These are phyloP conservation scores for Carduelis carduelis DNA, from an alignment of 2,797 vertebrate genomes.

Conservation along the genomic window DNA sequence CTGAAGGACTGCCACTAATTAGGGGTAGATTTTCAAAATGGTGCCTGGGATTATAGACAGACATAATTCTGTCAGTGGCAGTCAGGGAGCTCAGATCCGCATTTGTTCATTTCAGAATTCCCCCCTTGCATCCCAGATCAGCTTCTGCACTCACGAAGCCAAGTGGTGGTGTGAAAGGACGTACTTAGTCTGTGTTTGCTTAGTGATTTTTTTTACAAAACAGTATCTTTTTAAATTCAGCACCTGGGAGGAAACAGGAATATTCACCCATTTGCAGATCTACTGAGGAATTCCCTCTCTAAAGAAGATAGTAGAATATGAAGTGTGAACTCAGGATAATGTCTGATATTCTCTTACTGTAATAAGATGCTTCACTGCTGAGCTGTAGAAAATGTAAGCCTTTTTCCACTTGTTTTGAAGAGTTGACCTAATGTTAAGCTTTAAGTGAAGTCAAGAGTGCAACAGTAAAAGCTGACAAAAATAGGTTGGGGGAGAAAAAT, in stretches of 20 bases:
- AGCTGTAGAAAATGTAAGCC: neutral
- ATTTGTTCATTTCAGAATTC: neutral
- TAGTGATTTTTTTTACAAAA: neutral
- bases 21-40: conserved; percentile 15
- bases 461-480: neutral
- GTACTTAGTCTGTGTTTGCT: neutral
- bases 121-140: neutral
- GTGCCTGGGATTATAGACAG: neutral
- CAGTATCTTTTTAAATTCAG: neutral
- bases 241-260: neutral
- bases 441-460: neutral
- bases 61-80: neutral
- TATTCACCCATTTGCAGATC: neutral
- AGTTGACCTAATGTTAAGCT: neutral
- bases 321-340: neutral
- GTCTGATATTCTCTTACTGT: neutral
- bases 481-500: neutral
- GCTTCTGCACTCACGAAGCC: neutral
- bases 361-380: neutral
- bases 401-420: neutral
- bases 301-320: neutral
- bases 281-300: neutral
- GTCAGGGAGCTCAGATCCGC: neutral
- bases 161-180: neutral
- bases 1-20: conserved; percentile 22